Evolutionary conservation across 2,888 invertebrate species (phyloP).

Genomic region (Hyposoter didymator): DNA sequence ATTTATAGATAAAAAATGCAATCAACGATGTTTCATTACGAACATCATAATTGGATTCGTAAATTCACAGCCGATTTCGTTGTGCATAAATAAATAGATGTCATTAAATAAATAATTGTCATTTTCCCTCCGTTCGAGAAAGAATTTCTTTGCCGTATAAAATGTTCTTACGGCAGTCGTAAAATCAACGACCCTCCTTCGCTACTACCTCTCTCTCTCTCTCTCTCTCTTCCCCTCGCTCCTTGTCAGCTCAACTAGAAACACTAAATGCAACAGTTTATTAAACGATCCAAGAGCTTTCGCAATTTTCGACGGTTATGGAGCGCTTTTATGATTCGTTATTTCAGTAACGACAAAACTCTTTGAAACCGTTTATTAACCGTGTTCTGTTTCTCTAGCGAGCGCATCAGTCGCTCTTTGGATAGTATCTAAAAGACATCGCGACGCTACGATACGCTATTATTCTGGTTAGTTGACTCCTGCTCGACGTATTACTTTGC

Average conservation of each 20-base stretch:
- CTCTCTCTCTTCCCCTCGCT: not conserved
- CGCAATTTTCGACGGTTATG: not conserved
- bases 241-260: not conserved
- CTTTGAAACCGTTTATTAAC: constrained; percentile 12
- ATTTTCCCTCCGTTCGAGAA: not conserved
- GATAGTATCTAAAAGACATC: not conserved
- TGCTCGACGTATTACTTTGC: constrained; percentile 7
- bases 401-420: not conserved
- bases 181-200: not conserved
- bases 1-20: not conserved
- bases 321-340: constrained; percentile 8
- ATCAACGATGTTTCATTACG: not conserved
- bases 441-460: not conserved
- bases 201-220: not conserved
- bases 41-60: not conserved
- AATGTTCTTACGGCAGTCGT: constrained; percentile 6
- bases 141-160: not conserved
- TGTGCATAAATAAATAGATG: constrained; percentile 11
- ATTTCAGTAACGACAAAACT: constrained; percentile 12
- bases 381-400: not conserved
- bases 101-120: constrained; percentile 9
- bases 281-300: constrained; percentile 1
- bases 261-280: not conserved
- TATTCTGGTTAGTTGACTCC: not conserved
- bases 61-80: not conserved